phyloP scores from a whole-genome alignment of 2,113 vertebrate genomes.

The Dicerorhinus sumatrensis region DNA sequence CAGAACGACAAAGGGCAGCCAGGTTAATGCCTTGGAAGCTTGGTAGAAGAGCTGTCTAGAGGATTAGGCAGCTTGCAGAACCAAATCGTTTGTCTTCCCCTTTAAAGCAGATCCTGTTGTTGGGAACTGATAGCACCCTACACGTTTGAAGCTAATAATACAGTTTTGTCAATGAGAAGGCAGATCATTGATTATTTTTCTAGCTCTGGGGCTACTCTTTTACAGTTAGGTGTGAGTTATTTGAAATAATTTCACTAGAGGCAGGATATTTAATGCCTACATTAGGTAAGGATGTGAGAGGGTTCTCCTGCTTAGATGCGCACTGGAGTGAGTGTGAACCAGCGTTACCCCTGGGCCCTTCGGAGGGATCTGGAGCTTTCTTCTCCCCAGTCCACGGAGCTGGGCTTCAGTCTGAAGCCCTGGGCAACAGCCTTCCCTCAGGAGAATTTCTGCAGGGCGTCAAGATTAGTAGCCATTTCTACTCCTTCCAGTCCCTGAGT shows the following conservation, averaged over 20 bases:
- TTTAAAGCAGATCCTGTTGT: not conserved
- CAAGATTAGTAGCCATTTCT: not conserved
- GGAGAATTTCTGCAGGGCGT: not conserved
- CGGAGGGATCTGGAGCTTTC: not conserved
- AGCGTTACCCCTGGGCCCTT: rapidly evolving
- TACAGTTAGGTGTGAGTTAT: not conserved
- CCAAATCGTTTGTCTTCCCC: not conserved
- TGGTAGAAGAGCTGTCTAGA: not conserved
- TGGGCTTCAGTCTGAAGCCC: not conserved
- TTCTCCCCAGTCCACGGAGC: not conserved
- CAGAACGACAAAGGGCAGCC: not conserved
- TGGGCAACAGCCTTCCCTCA: not conserved
- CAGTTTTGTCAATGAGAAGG: not conserved
- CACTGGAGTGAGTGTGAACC: not conserved
- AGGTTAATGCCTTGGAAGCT: not conserved
- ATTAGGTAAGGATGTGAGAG: not conserved
- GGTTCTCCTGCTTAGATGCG: not conserved
- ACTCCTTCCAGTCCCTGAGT: not conserved
- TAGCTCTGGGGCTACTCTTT: not conserved
- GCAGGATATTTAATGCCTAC: not conserved
- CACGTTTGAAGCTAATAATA: not conserved
- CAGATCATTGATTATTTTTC: not conserved
- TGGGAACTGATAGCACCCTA: not conserved
- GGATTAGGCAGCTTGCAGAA: not conserved
- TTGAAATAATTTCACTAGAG: not conserved